phyloP scores from a whole-genome alignment of 2,888 invertebrate species.

The Schizotus pectinicornis region DNA sequence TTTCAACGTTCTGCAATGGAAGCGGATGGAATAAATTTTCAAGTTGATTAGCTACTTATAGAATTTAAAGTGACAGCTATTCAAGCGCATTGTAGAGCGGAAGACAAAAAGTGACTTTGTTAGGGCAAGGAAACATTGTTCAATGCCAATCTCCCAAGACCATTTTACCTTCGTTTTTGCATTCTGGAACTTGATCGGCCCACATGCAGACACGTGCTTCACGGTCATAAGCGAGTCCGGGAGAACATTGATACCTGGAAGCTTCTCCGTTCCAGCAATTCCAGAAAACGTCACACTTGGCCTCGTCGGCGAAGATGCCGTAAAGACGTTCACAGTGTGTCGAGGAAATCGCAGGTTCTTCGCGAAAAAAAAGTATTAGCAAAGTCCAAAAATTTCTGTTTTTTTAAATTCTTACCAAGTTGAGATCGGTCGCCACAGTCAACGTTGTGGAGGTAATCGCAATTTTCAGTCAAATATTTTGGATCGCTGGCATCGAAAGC shows the following conservation, averaged over 20 bases:
- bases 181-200: constrained; percentile 94
- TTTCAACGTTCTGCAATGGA: too few relatives aligned
- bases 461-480: constrained; percentile 92
- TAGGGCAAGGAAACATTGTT: too few relatives aligned
- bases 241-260: constrained; percentile 92
- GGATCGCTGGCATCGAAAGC: constrained; percentile 89
- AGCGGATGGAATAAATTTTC: too few relatives aligned
- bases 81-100: too few relatives aligned
- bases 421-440: constrained; percentile 89
- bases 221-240: constrained; percentile 92
- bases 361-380: constrained; percentile 7
- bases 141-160: background rate
- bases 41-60: too few relatives aligned
- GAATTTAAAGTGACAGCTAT: too few relatives aligned
- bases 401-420: constrained; percentile 69
- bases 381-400: too few relatives aligned
- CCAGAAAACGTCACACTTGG: constrained; percentile 93
- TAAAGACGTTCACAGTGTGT: constrained; percentile 86
- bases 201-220: constrained; percentile 95
- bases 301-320: constrained; percentile 89
- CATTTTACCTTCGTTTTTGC: constrained; percentile 80
- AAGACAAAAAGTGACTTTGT: too few relatives aligned
- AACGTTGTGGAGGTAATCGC: constrained; percentile 94
- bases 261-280: constrained; percentile 97
- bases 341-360: constrained; percentile 86